phyloP scores from a whole-genome alignment of 2,888 invertebrate species.

The Meteorus colon region DNA sequence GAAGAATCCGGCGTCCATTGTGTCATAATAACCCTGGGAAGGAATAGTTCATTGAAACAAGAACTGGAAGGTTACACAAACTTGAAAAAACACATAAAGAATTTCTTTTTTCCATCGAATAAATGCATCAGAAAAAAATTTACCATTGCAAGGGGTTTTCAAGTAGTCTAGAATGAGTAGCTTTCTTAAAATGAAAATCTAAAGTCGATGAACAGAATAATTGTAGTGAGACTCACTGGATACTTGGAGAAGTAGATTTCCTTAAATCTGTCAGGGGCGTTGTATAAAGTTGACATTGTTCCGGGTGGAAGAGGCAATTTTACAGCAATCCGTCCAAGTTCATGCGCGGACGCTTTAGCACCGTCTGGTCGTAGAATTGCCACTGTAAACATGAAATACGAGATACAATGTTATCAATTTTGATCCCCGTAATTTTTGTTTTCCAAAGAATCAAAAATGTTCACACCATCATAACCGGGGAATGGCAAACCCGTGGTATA shows the following conservation, averaged over 20 bases:
- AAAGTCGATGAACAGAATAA: constrained; percentile 11
- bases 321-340: constrained; percentile 88
- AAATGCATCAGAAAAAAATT: constrained; percentile 3
- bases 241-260: constrained; percentile 88
- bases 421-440: neutral
- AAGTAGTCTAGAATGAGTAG: too few species aligned
- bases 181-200: neutral
- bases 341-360: constrained; percentile 79
- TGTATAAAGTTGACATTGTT: constrained; percentile 87
- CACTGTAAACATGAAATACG: constrained; percentile 74
- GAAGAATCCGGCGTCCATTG: constrained; percentile 94
- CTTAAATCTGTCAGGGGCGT: constrained; percentile 85
- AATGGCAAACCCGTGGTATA: constrained; percentile 90
- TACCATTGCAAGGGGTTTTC: neutral
- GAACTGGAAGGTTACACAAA: too few species aligned
- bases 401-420: neutral
- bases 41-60: neutral
- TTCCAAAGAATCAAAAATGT: neutral
- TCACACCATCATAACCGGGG: constrained; percentile 89
- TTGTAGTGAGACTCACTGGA: constrained; percentile 78
- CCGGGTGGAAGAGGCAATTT: constrained; percentile 94
- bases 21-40: constrained; percentile 89
- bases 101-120: neutral
- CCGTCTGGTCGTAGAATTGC: constrained; percentile 82
- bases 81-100: too few species aligned